phyloP scores from a whole-genome alignment of 2,113 vertebrate species.

The Leiothrix lutea region DNA sequence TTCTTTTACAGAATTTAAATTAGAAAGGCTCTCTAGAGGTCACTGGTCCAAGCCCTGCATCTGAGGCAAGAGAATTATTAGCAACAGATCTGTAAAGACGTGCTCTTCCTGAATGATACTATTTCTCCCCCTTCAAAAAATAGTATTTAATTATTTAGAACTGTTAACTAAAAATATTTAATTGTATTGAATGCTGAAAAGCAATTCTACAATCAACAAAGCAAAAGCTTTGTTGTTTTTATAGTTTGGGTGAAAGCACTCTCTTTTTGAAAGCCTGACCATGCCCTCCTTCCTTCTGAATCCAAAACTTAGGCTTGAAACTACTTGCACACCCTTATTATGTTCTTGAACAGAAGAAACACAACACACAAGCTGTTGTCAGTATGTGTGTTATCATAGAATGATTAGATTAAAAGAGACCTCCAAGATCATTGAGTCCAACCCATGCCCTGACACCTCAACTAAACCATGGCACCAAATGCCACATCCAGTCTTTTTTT shows the following conservation, averaged over 20 bases:
- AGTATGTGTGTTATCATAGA: background rate
- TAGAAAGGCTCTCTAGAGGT: background rate
- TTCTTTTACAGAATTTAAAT: background rate
- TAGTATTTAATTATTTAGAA: background rate
- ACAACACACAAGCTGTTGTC: background rate
- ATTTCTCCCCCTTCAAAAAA: background rate
- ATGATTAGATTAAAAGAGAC: background rate
- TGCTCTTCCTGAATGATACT: background rate
- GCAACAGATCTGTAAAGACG: background rate
- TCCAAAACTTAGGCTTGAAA: background rate
- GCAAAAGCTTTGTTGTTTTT: background rate
- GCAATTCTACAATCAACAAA: background rate
- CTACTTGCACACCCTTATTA: background rate
- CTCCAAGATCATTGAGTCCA: background rate
- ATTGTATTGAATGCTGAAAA: background rate
- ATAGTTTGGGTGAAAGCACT: background rate
- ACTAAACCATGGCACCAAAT: background rate
- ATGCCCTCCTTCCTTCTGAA: background rate
- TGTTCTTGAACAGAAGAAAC: background rate
- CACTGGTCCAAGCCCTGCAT: background rate
- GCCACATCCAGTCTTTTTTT: background rate
- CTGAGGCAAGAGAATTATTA: background rate
- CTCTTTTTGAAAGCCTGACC: background rate
- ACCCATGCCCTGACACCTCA: background rate
- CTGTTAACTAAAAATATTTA: background rate